These are phyloP conservation scores for Ormia ochracea DNA, from an alignment of 2,888 invertebrate species.

Conservation along the genomic window DNA sequence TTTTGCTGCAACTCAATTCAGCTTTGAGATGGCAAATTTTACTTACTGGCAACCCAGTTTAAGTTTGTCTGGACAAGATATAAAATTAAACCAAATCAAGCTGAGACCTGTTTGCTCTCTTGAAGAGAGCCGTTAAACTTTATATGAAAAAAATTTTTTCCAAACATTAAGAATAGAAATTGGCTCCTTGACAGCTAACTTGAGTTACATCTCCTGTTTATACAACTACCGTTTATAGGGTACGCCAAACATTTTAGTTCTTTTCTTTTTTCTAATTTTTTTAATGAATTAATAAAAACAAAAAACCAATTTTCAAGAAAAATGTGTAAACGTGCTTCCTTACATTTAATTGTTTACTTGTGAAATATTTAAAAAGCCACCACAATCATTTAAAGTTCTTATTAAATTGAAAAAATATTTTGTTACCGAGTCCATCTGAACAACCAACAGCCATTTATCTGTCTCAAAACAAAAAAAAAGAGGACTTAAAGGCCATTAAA, in stretches of 20 bases:
- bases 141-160: too few species aligned
- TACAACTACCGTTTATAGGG: background rate
- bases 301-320: background rate
- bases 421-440: background rate
- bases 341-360: constrained; percentile 56
- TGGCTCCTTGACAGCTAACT: too few species aligned
- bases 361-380: constrained; percentile 14
- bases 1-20: too few species aligned
- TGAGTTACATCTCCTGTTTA: too few species aligned
- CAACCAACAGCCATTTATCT: background rate
- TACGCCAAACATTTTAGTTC: background rate
- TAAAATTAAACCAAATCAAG: too few species aligned
- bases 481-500: constrained; percentile 10
- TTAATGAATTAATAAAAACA: constrained; percentile 1
- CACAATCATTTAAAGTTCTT: constrained; percentile 22
- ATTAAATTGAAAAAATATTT: background rate
- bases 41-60: too few species aligned
- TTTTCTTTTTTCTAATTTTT: background rate
- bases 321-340: constrained; percentile 57
- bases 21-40: too few species aligned
- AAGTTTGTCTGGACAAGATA: too few species aligned
- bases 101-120: too few species aligned
- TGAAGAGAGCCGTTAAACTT: too few species aligned
- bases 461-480: constrained; percentile 39
- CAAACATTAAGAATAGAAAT: too few species aligned